phyloP scores from a whole-genome alignment of 2,797 vertebrate genomes.

The Sebastes oblongus region DNA sequence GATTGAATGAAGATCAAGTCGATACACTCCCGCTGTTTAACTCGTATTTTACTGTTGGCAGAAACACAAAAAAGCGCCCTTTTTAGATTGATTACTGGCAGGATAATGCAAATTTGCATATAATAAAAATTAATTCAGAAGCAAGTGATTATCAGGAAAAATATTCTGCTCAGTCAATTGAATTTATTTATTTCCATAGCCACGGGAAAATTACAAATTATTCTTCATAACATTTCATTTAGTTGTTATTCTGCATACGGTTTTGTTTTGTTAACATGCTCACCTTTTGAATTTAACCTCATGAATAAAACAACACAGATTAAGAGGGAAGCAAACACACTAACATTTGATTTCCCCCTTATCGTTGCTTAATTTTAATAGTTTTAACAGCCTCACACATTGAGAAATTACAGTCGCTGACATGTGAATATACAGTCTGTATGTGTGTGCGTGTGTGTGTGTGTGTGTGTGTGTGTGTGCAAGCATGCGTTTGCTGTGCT shows the following conservation, averaged over 20 bases:
- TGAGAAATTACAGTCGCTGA: neutral
- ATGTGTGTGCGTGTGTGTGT: neutral
- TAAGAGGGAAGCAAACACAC: neutral
- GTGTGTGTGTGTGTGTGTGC: neutral
- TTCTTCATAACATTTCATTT: slow-evolving; percentile 51
- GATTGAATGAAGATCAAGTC: slow-evolving; percentile 29
- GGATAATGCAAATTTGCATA: slow-evolving; percentile 56
- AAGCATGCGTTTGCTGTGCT: slow-evolving; percentile 2
- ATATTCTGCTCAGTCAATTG: slow-evolving; percentile 39
- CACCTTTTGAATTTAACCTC: slow-evolving; percentile 50
- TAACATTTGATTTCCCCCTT: slow-evolving; percentile 22
- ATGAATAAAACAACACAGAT: slow-evolving; percentile 52
- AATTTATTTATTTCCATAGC: slow-evolving; percentile 46
- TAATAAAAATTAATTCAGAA: slow-evolving; percentile 54
- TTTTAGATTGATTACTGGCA: slow-evolving; percentile 58
- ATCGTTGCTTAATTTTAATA: slow-evolving; percentile 18
- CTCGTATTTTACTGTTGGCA: slow-evolving; percentile 39
- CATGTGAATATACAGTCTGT: neutral
- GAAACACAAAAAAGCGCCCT: neutral
- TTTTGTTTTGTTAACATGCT: slow-evolving; percentile 47
- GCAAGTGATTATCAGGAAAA: slow-evolving; percentile 46
- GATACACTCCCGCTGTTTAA: slow-evolving; percentile 32
- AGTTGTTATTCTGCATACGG: slow-evolving; percentile 43
- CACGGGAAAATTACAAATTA: slow-evolving; percentile 53
- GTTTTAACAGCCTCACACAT: slow-evolving; percentile 4